phyloP scores from a whole-genome alignment of 2,888 invertebrate genomes.

The Epinotia nisella region DNA sequence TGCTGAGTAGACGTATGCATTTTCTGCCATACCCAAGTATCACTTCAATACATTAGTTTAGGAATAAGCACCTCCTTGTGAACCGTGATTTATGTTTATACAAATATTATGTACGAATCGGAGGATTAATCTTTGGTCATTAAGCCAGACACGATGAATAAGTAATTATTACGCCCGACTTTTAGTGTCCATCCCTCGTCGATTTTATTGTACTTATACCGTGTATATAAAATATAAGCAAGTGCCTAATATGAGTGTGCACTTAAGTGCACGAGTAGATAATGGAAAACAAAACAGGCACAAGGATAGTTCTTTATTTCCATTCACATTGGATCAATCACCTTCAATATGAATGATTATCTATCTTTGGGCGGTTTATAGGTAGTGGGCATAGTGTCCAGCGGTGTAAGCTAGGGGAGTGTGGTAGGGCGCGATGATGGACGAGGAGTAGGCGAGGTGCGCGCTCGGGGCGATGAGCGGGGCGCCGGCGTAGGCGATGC shows the following conservation, averaged over 20 bases:
- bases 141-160: no score
- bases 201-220: no score
- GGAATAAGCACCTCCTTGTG: no score
- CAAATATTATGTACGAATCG: no score
- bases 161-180: no score
- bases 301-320: conserved; percentile 31
- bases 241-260: not conserved
- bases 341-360: not conserved
- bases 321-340: conserved; percentile 11
- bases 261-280: not conserved
- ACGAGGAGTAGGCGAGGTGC: conserved; percentile 51
- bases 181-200: no score
- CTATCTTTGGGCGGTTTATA: conserved; percentile 33
- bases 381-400: conserved; percentile 53
- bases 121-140: no score
- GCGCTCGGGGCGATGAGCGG: conserved; percentile 47
- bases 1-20: no score
- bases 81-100: no score
- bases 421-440: conserved; percentile 49
- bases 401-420: conserved; percentile 65
- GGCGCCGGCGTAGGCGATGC: conserved; percentile 46
- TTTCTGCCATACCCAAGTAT: no score
- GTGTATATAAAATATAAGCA: no score
- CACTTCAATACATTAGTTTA: no score
- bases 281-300: conserved; percentile 8